Evolutionary conservation across 2,888 invertebrate species (phyloP), one percentile per base, ranked within the genome.

Genomic region (Resseliella maxima): DNA sequence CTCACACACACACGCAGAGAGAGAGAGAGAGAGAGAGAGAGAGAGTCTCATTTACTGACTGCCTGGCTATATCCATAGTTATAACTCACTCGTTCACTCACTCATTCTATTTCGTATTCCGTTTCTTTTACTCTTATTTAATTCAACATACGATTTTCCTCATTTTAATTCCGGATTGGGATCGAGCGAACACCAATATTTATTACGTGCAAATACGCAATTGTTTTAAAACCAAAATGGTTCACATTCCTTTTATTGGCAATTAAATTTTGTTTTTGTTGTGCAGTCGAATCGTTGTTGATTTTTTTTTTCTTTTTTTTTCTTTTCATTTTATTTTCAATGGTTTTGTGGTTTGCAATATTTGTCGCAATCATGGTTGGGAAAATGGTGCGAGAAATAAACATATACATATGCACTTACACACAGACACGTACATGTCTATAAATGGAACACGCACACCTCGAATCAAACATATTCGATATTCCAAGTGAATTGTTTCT

Each of bases 401-500:
- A 41, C 41, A 41, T 41, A 41, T 41, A 41, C 41, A 41, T 12
- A 41, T 41, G 2, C 18, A 50, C 50, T 18, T 18, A 50, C 50
- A 31, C 5, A 31, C 10, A 72, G 31, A 31, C 10, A 31, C 18
- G 24, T 2, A 31, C 2, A n/a, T n/a, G n/a, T n/a, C n/a, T n/a
- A n/a, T n/a, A n/a, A n/a, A n/a, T 5, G 24, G 12, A 3, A 15
- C 72, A 72, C 72, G 72, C 24, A 59, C 46, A 24, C 59, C 24
- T 59, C 24, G 59, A 59, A 24, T 59, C 59, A 59, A 59, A 59
- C 59, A 59, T 59, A 59, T 24, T 59, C 59, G 59, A 3, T 59
- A 72, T 72, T 72, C 72, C 72, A 15, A 15, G 31, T 72, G 31
- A 72, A 27, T 72, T 72, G 31, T 72, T 72, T 72, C 72, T 72